Base-by-base conservation (phyloP, 2,113 vertebrate genomes). In the Salvelinus namaycush region DNA sequence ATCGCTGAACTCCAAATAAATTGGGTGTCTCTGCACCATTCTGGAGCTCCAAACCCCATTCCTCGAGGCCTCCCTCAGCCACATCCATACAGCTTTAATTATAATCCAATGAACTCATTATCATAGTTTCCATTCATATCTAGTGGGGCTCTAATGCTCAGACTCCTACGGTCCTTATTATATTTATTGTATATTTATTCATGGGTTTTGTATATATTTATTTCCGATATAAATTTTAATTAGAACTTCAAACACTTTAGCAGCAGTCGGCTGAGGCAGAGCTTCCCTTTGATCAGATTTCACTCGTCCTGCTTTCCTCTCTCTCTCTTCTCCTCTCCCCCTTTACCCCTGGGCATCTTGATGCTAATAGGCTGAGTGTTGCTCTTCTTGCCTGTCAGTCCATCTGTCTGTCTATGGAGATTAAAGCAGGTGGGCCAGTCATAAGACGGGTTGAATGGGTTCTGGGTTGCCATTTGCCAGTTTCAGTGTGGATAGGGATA, bases 171-270 rank as follows among this genome's bases (percentile, higher is more conserved):
- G 79, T 81, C 78, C 83, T 83, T 82, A 75, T 84, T 87, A 84
- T 84, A 75, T 89, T 86, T 89, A 90, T 88, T 89, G 84, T 90
- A 85, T 88, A 89, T 86, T 90, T 86, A 90, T 18, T 16, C 79
- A 70, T 73, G 80, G 73, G 66, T 31, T 67, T 81, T 86, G 39
- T 44, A 44, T 12, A 44, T 44, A 44, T 44, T 93, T 73, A 24
- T 66, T 82, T 93, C 89, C 89, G 90, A 92, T 91, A 76, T 92
- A 84, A 86, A 92, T 93, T 92, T 90, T 90, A 91, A 92, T 91
- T 89, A 90, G 84, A 78, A 93, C 90, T 93, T 93, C 90, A 93
- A 92, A 94, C 80, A 82, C 84, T 86, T 71, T 88, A 90, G 84
- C 77, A 93, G 39, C 71, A 74, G 82, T 85, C 72, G 77, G 83